Conservation (phyloP, 2,113 vertebrate genomes). For the Aramus guarauna region DNA sequence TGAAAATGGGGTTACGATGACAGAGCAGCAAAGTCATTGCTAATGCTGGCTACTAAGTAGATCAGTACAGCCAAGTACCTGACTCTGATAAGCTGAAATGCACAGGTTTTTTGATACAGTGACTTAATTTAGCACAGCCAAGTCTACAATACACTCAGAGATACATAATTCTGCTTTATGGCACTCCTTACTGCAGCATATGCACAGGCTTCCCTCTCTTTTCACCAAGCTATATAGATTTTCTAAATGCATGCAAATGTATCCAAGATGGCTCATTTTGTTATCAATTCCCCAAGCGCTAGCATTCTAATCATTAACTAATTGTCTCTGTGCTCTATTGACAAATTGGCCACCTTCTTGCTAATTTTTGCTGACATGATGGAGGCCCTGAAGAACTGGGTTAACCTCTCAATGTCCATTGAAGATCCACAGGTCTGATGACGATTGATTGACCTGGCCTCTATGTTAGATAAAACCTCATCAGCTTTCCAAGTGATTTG, state of each 20-base stretch:
- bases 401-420: constrained; percentile 93
- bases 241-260: constrained; percentile 81
- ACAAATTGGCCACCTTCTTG: constrained; percentile 81
- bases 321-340: constrained; percentile 94
- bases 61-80: not conserved
- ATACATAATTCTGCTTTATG: constrained; percentile 1
- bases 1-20: constrained; percentile 56
- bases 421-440: constrained; percentile 84
- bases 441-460: constrained; percentile 90
- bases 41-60: constrained; percentile 9
- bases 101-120: not conserved
- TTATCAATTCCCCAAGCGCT: constrained; percentile 84
- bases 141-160: not conserved
- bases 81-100: not conserved
- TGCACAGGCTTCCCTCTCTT: not conserved
- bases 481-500: constrained; percentile 90
- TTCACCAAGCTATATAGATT: constrained; percentile 60
- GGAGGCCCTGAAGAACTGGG: constrained; percentile 81
- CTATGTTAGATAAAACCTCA: constrained; percentile 92
- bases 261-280: constrained; percentile 87
- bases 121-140: not conserved
- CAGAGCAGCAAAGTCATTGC: constrained; percentile 1
- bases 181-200: not conserved
- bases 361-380: constrained; percentile 97
- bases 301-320: constrained; percentile 94